Evolutionary conservation across 2,113 vertebrate species (phyloP), one percentile per base, ranked within the genome.

Genomic region (Cyphomyrus discorhynchus): DNA sequence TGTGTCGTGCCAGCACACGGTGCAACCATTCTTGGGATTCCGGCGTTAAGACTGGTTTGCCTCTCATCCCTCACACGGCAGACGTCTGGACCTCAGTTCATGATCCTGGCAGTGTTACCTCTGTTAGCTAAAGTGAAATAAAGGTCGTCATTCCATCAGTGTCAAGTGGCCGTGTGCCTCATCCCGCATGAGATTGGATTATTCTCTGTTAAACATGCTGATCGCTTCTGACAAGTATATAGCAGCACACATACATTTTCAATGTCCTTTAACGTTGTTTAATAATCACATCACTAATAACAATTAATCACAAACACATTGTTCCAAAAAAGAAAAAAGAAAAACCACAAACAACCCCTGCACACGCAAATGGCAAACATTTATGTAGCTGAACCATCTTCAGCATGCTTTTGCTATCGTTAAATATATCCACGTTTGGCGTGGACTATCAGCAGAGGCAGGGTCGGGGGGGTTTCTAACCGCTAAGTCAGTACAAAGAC

Each of bases 221-320:
- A 11, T 13, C 15, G 15, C 74, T 80, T n/a, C 74, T 42, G 4
- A 19, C n/a, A 24, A 35, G 27, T 17, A 5, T 39, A 7, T 11
- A 27, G 47, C 47, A 86, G 83, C 46, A 86, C 46, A 85, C 45
- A 85, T 46, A 93, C 88, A 91, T 91, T 91, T 89, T 90, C 49
- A 90, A 94, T 96, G 95, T 94, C 95, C 96, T 96, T 93, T 91
- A 94, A 86, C 11, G 4, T 8, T 94, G 94, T 95, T 96, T 95
- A 96, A 95, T 95, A 94, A 95, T 95, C 94, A 96, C 95, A 95
- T 95, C 95, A 96, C 95, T 96, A 96, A 87, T 95, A 94, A 96
- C 94, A 95, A 96, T 95, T 74, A 74, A 77, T 80, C 96, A 95
- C 95, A 92, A 96, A 96, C 95, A 96, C 94, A 90, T 95, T 92